A percentile compares a stretch with the other conserved stretches of the same genome.
These are phyloP conservation scores for Canis aureus DNA, from an alignment of 2,113 vertebrate genomes.

Conservation along the genomic window DNA sequence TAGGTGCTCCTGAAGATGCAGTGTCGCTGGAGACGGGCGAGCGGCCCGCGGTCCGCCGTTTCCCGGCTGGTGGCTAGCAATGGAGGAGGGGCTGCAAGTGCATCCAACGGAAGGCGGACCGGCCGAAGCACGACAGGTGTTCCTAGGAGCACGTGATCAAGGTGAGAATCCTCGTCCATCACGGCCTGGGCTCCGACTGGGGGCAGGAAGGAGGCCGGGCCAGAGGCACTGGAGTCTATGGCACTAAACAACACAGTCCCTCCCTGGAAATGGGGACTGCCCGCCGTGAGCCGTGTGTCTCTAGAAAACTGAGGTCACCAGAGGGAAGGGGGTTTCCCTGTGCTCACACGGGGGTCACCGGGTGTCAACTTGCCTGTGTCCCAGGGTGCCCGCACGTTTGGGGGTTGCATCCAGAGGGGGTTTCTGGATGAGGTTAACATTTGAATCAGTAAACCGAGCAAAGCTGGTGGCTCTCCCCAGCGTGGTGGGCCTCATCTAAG, in stretches of 20 bases:
- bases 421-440: not conserved
- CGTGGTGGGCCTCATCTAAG: not conserved
- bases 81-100: no score
- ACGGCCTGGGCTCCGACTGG: not conserved
- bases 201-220: not conserved
- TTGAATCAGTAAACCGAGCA: not conserved
- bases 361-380: not conserved
- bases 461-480: not conserved
- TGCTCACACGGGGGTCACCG: not conserved
- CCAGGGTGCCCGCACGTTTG: not conserved
- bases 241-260: not conserved
- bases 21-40: not conserved
- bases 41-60: rapidly evolving
- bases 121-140: no score
- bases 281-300: not conserved
- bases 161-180: not conserved
- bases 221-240: not conserved
- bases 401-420: not conserved
- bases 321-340: not conserved
- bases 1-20: not conserved
- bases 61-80: not conserved
- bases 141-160: not conserved
- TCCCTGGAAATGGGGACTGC: not conserved
- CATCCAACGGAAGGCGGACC: no score
- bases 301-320: not conserved